These are phyloP conservation scores for Rhadina sibilatrix DNA, from an alignment of 2,113 vertebrate genomes.

Conservation along the genomic window DNA sequence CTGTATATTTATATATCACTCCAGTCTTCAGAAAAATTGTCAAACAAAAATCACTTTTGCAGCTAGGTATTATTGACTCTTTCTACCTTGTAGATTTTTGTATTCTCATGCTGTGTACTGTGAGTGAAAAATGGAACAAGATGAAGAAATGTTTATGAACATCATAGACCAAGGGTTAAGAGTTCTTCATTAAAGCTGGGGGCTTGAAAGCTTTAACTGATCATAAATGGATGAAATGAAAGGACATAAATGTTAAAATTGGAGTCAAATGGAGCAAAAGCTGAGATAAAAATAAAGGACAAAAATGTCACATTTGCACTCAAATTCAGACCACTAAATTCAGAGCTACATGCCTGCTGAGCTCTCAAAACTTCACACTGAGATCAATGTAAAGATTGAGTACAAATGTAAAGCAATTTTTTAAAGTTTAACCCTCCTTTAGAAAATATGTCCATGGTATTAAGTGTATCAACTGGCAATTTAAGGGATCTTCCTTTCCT, in stretches of 20 bases:
- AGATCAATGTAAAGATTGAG: not conserved
- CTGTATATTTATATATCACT: slow-evolving; percentile 49
- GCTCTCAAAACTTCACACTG: not conserved
- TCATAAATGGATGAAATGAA: not conserved
- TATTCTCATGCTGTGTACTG: not conserved
- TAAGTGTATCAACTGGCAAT: not conserved
- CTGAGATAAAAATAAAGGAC: not conserved
- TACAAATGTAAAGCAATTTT: not conserved
- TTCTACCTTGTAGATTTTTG: not conserved
- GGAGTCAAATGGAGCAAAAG: not conserved
- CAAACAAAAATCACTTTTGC: slow-evolving; percentile 44
- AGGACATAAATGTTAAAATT: not conserved
- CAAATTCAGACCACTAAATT: not conserved
- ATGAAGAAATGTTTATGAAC: slow-evolving; percentile 32
- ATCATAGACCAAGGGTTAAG: not conserved
- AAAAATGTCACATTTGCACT: not conserved
- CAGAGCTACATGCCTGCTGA: not conserved
- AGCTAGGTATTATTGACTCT: slow-evolving; percentile 41
- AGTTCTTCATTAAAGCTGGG: not conserved
- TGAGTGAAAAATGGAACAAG: not conserved
- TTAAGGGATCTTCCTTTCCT: not conserved
- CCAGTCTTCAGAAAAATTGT: slow-evolving; percentile 50
- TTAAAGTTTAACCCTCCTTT: not conserved
- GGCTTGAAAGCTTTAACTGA: not conserved
- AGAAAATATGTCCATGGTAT: not conserved